Evolutionary conservation across 2,888 invertebrate species (phyloP), one percentile per base, ranked within the genome.

Genomic region (Scaptodrosophila latifasciaeformis): DNA sequence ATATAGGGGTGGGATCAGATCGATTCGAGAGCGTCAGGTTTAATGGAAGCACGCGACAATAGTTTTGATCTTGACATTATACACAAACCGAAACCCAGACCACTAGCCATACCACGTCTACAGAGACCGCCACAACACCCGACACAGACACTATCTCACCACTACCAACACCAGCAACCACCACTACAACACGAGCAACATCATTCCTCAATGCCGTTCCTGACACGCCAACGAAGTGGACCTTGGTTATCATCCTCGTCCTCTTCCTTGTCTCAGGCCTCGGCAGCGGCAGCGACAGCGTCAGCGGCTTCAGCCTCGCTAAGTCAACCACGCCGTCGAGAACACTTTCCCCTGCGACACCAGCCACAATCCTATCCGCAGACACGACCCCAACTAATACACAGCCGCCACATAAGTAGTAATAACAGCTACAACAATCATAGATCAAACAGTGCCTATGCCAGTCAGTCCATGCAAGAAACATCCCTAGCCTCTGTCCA

Each of bases 1-100:
- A 87, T 87, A 85, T 87, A 86, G 86, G 86, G 86, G 86, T 85
- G 86, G 85, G 85, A 85, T 85, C 85, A 85, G 85, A 84, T 84
- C 85, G 84, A 86, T 83, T 78, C 80, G 82, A 83, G 80, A 72
- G 69, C 76, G 70, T 65, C 78, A 65, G 77, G 77, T 74, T 74
- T 70, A 67, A 74, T 67, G 74, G 61, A 72, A 74, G 77, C 77
- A 74, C 71, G 75, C 75, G 77, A 72, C 72, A 74, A 74, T 75
- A 75, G 75, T 75, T 76, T 75, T 78, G 75, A 75, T 70, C 75
- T 75, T 64, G 78, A 71, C 70, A 78, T 65, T 51, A 58, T 70
- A 67, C 70, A 77, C 69, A 67, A 70, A 48, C 40, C 27, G 13
- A 24, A 45, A 12, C 51, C 37, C 18, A 30, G 45, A 37, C 51